phyloP scores from a whole-genome alignment of 2,113 vertebrate species.

The Calidris pugnax region DNA sequence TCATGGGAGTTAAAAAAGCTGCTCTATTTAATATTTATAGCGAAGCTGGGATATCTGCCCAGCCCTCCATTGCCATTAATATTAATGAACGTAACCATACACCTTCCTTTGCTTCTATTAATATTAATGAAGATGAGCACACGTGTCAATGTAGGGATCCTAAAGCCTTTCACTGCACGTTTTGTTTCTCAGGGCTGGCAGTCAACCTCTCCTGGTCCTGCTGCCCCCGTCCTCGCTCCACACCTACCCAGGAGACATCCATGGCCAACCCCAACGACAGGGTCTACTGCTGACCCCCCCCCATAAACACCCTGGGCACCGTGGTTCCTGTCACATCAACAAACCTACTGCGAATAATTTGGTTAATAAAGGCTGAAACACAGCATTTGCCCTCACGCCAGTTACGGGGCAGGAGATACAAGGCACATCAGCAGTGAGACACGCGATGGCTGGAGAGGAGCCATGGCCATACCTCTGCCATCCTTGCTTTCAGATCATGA shows the following conservation, averaged over 20 bases:
- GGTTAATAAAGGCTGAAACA: not conserved
- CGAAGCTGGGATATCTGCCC: not conserved
- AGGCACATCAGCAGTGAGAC: not conserved
- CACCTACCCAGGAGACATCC: accelerated
- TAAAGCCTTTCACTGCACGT: not conserved
- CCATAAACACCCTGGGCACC: accelerated
- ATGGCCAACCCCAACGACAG: accelerated
- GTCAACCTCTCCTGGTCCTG: not conserved
- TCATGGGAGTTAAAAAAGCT: not conserved
- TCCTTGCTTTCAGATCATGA: too few relatives aligned
- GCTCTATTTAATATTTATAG: not conserved
- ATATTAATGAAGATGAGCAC: not conserved
- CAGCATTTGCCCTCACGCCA: not conserved
- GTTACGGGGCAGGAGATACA: not conserved
- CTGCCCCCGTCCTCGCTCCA: accelerated
- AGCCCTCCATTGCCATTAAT: not conserved
- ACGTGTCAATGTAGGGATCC: not conserved
- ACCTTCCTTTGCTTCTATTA: not conserved
- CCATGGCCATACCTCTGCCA: accelerated
- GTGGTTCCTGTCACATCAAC: not conserved
- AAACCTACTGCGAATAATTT: not conserved
- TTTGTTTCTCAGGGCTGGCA: not conserved
- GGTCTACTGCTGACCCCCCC: not conserved
- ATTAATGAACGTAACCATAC: not conserved
- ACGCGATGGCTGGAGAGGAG: not conserved